Base-by-base conservation (phyloP, 2,797 vertebrate genomes). In the Poecilia gillii region DNA sequence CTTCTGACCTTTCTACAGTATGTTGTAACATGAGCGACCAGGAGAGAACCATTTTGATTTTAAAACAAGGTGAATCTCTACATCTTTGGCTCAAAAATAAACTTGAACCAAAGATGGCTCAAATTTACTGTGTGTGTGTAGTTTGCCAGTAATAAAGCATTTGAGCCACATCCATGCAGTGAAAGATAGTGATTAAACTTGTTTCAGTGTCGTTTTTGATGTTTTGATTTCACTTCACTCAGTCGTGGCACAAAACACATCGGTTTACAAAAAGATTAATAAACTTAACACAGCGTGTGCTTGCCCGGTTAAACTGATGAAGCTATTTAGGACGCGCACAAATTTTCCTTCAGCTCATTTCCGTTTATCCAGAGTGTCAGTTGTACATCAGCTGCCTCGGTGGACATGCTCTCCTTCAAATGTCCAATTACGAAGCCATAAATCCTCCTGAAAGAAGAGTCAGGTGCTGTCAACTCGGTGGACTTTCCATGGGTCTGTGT, bases 371-470 rank as follows among this genome's bases (percentile, higher is more conserved):
- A 55, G 75, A 73, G 88, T 5, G 46, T 74, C 92, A 92, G 90
- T 87, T 92, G 88, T 16, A 64, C 78, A 85, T 82, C 87, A 91
- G 84, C 87, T 92, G 90, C 76, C 80, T 66, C 87, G 85, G 47
- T 81, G 79, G 71, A 80, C 75, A 33, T 70, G 41, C 75, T 81
- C 80, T 82, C 75, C 71, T 84, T 85, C 79, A 91, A 91, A 94
- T 76, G 77, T 84, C 85, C 87, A 73, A 92, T 93, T 93, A 93
- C 77, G 76, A 86, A 81, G 1, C 77, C 71, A 82, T 88, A 87
- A 92, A 92, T 93, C 91, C 90, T 83, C 74, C 76, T 81, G 87
- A 89, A 91, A 77, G 75, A 91, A 82, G 88, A 88, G 90, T 91
- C 92, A 91, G 91, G 89, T 89, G 89, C 79, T 83, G 18, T 76